Evolutionary conservation across 2,113 vertebrate genomes (phyloP).

Genomic region (Pterocles burchelli): DNA sequence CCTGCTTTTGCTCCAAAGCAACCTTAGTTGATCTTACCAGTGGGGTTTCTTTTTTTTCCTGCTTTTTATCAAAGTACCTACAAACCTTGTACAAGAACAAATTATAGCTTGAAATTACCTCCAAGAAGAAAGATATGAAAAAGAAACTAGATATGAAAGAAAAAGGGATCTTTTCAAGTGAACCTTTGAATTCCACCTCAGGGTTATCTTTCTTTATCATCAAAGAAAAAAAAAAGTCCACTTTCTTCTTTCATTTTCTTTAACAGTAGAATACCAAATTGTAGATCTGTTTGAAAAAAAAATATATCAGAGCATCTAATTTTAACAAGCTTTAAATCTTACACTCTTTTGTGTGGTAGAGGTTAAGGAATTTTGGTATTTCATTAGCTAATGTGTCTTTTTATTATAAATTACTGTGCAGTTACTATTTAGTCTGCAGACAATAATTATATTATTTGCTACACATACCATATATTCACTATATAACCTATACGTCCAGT

Average conservation of each 20-base stretch:
- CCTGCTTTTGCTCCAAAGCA: not conserved
- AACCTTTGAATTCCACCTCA: not conserved
- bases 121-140: not conserved
- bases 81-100: not conserved
- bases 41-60: not conserved
- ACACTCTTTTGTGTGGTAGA: not conserved
- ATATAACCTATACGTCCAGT: not conserved
- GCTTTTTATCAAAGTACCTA: not conserved
- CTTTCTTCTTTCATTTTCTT: slow-evolving; percentile 11
- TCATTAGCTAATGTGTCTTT: not conserved
- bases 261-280: not conserved
- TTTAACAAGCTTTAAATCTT: not conserved
- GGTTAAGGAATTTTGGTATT: not conserved
- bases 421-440: not conserved
- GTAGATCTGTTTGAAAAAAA: not conserved
- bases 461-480: not conserved
- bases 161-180: not conserved
- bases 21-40: not conserved
- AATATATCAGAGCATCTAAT: not conserved
- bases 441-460: not conserved
- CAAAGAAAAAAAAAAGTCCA: not conserved
- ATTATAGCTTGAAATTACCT: not conserved
- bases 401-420: not conserved
- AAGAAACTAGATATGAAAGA: not conserved
- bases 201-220: not conserved